phyloP scores from a whole-genome alignment of 2,888 invertebrate species.

The Trichacis sp. region DNA sequence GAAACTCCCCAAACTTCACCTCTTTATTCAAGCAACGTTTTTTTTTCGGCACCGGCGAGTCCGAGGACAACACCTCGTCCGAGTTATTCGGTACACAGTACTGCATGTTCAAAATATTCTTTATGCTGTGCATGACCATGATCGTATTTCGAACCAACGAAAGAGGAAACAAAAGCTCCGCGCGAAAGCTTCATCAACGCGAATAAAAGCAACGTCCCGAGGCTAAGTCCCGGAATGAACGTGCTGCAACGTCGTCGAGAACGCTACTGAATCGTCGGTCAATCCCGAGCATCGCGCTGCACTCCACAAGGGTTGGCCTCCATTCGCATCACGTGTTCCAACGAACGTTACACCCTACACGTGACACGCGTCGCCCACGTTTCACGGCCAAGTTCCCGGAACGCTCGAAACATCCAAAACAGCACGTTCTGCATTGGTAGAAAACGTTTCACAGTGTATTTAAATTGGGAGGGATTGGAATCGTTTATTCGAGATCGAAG shows the following conservation, averaged over 20 bases:
- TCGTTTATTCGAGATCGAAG: too few relatives aligned
- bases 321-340: constrained; percentile 54
- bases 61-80: constrained; percentile 48
- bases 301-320: constrained; percentile 17
- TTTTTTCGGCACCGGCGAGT: constrained; percentile 57
- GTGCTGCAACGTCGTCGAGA: constrained; percentile 42
- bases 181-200: background rate
- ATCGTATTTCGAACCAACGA: constrained; percentile 8
- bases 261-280: constrained; percentile 40
- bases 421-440: too few relatives aligned
- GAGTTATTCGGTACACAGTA: constrained; percentile 57
- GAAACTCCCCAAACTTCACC: constrained; percentile 50
- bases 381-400: too few relatives aligned
- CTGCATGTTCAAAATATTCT: constrained; percentile 66
- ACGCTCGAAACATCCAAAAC: too few relatives aligned
- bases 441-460: too few relatives aligned
- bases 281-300: constrained; percentile 39
- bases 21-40: constrained; percentile 64
- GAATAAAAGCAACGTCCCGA: too few relatives aligned
- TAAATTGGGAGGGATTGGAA: too few relatives aligned
- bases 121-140: constrained; percentile 67
- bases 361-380: constrained; percentile 48
- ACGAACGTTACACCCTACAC: constrained; percentile 57
- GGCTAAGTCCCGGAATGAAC: too few relatives aligned
- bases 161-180: background rate